Conservation (phyloP, 1,140 invertebrate species). For the Aphis gossypii region DNA sequence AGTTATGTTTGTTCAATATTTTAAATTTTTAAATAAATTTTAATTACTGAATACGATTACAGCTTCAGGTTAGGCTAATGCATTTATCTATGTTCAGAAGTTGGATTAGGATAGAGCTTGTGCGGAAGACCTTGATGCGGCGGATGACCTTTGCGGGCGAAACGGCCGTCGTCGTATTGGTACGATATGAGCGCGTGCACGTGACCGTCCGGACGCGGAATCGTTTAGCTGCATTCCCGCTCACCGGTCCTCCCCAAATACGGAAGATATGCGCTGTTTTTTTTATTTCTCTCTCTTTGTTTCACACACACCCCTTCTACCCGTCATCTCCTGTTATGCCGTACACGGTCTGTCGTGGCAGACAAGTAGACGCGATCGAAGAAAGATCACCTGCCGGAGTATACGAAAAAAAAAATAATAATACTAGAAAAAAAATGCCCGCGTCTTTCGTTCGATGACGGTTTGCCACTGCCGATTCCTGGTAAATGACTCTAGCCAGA, state of each 20-base stretch:
- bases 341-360: not conserved
- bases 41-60: too few species aligned
- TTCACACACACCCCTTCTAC: not conserved
- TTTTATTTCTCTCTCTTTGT: not conserved
- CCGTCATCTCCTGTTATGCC: not conserved
- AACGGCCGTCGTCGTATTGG: not conserved
- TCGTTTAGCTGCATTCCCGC: slow-evolving; percentile 51
- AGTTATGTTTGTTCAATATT: too few species aligned
- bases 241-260: slow-evolving; percentile 45
- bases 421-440: not conserved
- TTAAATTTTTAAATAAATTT: too few species aligned
- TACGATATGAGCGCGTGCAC: not conserved
- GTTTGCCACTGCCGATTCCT: not conserved
- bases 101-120: not conserved
- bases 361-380: slow-evolving; percentile 51
- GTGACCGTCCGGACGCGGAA: slow-evolving; percentile 40
- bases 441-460: not conserved
- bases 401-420: not conserved
- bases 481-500: not conserved
- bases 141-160: slow-evolving; percentile 44
- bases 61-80: too few species aligned
- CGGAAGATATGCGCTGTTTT: not conserved
- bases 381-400: not conserved
- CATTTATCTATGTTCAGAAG: too few species aligned
- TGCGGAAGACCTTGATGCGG: slow-evolving; percentile 23